Percentiles rank a stretch among this genome's conserved stretches.
Conservation (phyloP, 2,888 invertebrate species). For the Lasioglossum zephyrum region DNA sequence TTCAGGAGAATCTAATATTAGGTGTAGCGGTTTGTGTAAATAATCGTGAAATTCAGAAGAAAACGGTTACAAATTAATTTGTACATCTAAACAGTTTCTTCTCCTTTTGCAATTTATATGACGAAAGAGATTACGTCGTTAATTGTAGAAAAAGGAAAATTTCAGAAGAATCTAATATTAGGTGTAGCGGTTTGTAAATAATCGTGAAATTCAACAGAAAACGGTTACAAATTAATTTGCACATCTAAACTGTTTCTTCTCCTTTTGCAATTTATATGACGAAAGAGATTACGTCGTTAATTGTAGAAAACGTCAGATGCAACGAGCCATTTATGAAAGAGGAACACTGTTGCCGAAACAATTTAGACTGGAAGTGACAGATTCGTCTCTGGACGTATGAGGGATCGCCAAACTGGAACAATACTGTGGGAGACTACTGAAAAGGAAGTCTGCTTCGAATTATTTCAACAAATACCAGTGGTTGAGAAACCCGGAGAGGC, state of each 20-base stretch:
- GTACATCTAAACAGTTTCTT: neutral
- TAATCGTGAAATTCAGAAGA: neutral
- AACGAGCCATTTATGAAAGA: neutral
- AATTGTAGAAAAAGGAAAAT: neutral
- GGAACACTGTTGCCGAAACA: neutral
- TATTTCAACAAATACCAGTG: constrained; percentile 6
- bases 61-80: neutral
- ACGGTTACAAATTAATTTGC: neutral
- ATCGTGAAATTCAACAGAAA: neutral
- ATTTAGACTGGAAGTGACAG: neutral
- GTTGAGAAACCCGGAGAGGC: neutral
- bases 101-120: neutral
- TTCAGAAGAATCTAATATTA: no score
- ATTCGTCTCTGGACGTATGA: neutral
- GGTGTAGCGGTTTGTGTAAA: no score
- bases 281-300: neutral
- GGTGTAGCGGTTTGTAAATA: no score
- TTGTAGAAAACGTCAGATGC: neutral
- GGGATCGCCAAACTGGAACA: neutral
- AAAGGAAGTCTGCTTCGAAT: neutral
- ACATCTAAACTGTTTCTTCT: neutral
- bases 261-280: neutral
- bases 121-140: neutral
- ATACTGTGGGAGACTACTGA: neutral
- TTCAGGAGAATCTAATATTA: no score